Base-by-base conservation (phyloP, 2,888 invertebrate genomes). In the Drosophila nr. perissopoda region DNA sequence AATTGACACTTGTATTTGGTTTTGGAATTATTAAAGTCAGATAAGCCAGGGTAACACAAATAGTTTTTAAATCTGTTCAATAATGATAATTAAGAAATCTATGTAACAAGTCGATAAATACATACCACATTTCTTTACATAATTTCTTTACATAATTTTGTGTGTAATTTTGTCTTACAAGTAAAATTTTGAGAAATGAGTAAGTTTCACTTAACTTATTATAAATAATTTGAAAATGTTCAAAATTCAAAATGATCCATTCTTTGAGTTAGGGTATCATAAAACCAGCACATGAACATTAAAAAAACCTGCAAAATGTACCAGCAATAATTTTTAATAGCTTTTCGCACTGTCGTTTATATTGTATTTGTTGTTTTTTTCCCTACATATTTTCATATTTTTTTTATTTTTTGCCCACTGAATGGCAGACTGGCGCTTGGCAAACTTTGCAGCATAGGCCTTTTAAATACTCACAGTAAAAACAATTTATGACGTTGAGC, bases 401-500 rank as follows among this genome's bases (percentile, higher is more conserved):
- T 64, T 31, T 64, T 25, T 25, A 18, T 40, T 42, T 57, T 25
- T n/a, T 69, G 51, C 46, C n/a, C 46, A 18, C 52, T 53, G 42
- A 54, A 54, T 38, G 25, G 27, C 58, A 52, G 53, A 38, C 73
- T 34, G 71, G 48, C 73, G 73, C 58, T 74, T 60, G 59, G 60
- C 40, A 51, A 74, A 74, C 54, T 60, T 56, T 56, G 53, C 59
- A 54, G 72, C 72, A 54, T 72, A 72, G 78, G 76, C 76, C 74
- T 74, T 62, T 74, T 71, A 66, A 60, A 76, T 79, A 65, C 56
- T 42, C 59, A 65, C 79, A 67, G 79, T 79, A 51, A 60, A 70
- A 70, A 75, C 71, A 84, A 82, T 81, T 83, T 71, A 75, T 84
- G 74, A 59, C 36, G 61, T 62, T 49, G 56, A 36, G 54, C 46